Conservation (phyloP, 2,113 vertebrate species). For the Chroicocephalus ridibundus region DNA sequence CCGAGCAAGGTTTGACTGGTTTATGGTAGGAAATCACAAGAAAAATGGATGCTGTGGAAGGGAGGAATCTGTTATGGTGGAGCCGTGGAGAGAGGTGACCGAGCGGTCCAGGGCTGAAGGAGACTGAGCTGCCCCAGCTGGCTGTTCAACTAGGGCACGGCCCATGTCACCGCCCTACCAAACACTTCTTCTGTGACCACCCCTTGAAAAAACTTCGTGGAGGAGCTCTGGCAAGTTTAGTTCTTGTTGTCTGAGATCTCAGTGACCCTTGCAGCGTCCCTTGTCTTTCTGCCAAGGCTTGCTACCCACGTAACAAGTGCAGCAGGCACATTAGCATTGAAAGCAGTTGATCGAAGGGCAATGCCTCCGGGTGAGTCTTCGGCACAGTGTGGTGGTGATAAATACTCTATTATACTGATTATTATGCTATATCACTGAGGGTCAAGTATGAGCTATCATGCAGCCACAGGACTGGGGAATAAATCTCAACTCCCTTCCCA, state of each 20-base stretch:
- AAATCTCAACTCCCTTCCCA: neutral
- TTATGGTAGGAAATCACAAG: constrained; percentile 3
- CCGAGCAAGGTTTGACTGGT: neutral
- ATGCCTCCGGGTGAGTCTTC: neutral
- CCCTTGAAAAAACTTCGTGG: neutral
- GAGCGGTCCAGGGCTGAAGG: neutral
- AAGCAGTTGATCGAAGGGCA: neutral
- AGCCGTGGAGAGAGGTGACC: neutral
- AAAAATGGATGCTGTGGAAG: neutral
- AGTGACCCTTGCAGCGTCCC: neutral
- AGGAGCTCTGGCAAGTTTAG: neutral
- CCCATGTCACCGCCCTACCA: neutral
- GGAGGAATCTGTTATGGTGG: neutral
- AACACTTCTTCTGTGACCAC: neutral
- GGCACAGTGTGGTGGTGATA: neutral
- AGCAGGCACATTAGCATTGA: neutral
- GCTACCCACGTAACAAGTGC: neutral
- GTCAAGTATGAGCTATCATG: neutral
- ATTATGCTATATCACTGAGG: neutral
- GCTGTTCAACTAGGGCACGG: neutral
- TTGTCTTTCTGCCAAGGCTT: neutral
- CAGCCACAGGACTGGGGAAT: neutral
- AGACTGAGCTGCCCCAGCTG: neutral
- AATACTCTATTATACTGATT: neutral
- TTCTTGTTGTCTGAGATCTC: neutral